Percentiles rank a stretch among this genome's conserved stretches.
Evolutionary conservation across 2,888 invertebrate genomes (phyloP).

Genomic region (Andricus curvator): DNA sequence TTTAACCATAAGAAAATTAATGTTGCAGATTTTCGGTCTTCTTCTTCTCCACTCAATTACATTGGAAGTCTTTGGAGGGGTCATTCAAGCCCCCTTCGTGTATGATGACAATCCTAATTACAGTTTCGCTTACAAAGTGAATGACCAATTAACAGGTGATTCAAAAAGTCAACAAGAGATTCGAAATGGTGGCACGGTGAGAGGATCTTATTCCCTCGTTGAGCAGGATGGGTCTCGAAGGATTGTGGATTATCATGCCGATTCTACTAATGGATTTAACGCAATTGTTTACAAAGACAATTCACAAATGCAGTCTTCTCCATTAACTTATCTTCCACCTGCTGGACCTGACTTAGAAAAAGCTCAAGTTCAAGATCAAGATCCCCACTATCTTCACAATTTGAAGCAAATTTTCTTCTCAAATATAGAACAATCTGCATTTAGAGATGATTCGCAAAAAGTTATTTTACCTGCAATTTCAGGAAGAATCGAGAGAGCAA

Average conservation of each 20-base stretch:
- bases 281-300: neutral
- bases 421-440: neutral
- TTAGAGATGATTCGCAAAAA: neutral
- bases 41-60: neutral
- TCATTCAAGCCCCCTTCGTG: neutral
- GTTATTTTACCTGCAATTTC: neutral
- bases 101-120: neutral
- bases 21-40: neutral
- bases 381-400: neutral
- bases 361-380: neutral
- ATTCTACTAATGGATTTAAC: constrained; percentile 73
- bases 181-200: constrained; percentile 71
- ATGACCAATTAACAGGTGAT: constrained; percentile 71
- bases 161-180: constrained; percentile 71
- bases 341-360: neutral
- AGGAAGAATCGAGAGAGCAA: neutral
- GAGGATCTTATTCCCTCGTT: constrained; percentile 71
- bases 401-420: neutral
- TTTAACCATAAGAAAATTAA: no score
- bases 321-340: neutral
- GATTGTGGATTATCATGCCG: constrained; percentile 72
- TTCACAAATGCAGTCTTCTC: neutral
- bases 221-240: constrained; percentile 72
- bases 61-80: neutral
- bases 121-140: constrained; percentile 69